Base-by-base conservation (phyloP, 2,113 vertebrate species). In the Loxodonta africana region DNA sequence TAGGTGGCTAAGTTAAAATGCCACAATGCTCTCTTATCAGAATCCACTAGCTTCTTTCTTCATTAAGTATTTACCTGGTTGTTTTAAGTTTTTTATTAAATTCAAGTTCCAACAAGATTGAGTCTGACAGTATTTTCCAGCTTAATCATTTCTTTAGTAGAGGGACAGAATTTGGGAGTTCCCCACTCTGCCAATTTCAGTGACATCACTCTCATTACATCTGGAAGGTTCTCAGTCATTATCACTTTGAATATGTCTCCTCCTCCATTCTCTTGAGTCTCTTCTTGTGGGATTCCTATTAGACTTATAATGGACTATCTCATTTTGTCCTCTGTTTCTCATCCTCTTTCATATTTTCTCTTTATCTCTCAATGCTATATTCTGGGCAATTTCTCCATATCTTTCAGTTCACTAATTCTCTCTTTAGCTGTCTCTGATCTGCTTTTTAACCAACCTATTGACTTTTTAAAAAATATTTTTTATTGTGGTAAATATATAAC, bases 21-120 rank as follows among this genome's bases (percentile, higher is more conserved):
- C 30, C 7, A 60, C 46, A 87, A 28, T 6, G 1, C 23, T 77
- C 10, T 89, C 51, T 78, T 78, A 62, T 12, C 53, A 63, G 81
- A 85, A 71, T 90, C n/a, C 63, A 93, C 33, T 10, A 90, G 63
- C 53, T n/a, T 92, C 48, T 96, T 94, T 83, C n/a, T 74, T 65
- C 15, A 23, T 67, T 92, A 71, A 84, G 62, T 71, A 88, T 78
- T 94, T 4, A 14, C 21, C 23, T 86, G 30, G 60, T 62, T 73
- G 23, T 69, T 88, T 4, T 48, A 71, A n/a, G 11, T 85, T 85
- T 60, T 57, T 87, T 2, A 57, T 89, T 90, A 69, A 82, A 77
- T 69, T 82, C 69, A 20, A 69, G 37, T 83, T 82, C 57, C 60
- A 48, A 87, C 87, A 83, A 93, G 60, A 67, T 94, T 67, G 44